phyloP scores from a whole-genome alignment of 37 sponge, comb jelly and placozoan genomes.

The Axinella damicornis region DNA sequence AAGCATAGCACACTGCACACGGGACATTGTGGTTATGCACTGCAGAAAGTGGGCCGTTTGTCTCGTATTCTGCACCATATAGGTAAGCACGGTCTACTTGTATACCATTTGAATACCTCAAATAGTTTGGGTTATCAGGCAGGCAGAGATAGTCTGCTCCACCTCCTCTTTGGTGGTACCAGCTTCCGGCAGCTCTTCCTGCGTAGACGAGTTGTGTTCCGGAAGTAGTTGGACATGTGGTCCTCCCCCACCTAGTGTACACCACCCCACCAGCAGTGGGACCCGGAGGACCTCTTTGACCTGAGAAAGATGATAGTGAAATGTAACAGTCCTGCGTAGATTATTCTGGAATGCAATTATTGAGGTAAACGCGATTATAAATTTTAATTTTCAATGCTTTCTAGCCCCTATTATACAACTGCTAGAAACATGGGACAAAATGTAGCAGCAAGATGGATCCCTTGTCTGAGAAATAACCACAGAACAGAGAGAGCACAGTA shows the following conservation, averaged over 20 bases:
- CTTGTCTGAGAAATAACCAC: no score
- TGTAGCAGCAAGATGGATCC: no score
- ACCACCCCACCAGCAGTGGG: background rate
- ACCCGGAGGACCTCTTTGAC: no score
- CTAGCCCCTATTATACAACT: no score
- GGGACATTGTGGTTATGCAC: slow-evolving; percentile 36
- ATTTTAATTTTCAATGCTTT: no score
- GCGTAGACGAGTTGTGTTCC: slow-evolving; percentile 4
- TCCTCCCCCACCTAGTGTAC: slow-evolving; percentile 36
- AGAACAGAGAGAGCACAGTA: no score
- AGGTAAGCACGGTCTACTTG: background rate
- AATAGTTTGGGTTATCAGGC: background rate
- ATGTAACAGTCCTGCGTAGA: no score
- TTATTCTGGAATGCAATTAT: no score
- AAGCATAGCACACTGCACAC: slow-evolving; percentile 55
- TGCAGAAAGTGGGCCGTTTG: slow-evolving; percentile 5
- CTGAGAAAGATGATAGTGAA: no score
- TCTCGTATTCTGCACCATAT: slow-evolving; percentile 54
- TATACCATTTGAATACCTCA: no score
- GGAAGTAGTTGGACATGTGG: background rate
- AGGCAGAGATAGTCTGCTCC: slow-evolving; percentile 6
- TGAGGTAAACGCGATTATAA: no score
- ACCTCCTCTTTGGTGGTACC: background rate
- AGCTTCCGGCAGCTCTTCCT: slow-evolving; percentile 6
- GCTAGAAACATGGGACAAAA: no score